Percentiles rank a stretch among this genome's conserved stretches.
phyloP scores from a whole-genome alignment of 2,113 vertebrate species.

The Chunga burmeisteri region DNA sequence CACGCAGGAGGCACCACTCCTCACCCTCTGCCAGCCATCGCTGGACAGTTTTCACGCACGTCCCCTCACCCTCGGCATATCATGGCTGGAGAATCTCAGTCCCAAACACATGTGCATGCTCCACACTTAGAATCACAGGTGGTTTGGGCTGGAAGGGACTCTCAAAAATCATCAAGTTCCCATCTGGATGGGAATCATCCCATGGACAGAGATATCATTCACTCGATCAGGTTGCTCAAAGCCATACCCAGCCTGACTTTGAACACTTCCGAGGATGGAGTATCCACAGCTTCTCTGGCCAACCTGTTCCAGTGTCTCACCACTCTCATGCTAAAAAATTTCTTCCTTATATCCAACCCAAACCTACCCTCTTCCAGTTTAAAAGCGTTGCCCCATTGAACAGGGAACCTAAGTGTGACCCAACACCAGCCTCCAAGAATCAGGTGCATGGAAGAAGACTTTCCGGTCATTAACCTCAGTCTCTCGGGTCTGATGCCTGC shows the following conservation, averaged over 20 bases:
- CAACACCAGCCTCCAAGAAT: not conserved
- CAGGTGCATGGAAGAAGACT: not conserved
- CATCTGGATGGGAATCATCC: too few relatives aligned
- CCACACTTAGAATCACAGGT: not conserved
- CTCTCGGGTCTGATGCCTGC: not conserved
- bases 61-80: not conserved
- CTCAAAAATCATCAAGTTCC: not conserved
- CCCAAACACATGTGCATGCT: accelerated
- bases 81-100: not conserved
- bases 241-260: not conserved
- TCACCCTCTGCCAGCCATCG: not conserved
- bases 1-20: not conserved
- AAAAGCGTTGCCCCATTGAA: not conserved
- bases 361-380: not conserved
- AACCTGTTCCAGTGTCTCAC: not conserved
- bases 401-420: not conserved
- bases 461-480: not conserved
- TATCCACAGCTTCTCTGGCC: not conserved
- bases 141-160: not conserved
- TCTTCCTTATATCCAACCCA: not conserved
- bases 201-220: too few relatives aligned
- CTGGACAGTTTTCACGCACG: not conserved
- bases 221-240: not conserved
- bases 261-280: not conserved
- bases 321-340: not conserved